A percentile compares a stretch with the other conserved stretches of the same genome.
These are phyloP conservation scores for Tychaedon coryphoeus DNA, from an alignment of 2,113 vertebrate genomes.

Conservation along the genomic window DNA sequence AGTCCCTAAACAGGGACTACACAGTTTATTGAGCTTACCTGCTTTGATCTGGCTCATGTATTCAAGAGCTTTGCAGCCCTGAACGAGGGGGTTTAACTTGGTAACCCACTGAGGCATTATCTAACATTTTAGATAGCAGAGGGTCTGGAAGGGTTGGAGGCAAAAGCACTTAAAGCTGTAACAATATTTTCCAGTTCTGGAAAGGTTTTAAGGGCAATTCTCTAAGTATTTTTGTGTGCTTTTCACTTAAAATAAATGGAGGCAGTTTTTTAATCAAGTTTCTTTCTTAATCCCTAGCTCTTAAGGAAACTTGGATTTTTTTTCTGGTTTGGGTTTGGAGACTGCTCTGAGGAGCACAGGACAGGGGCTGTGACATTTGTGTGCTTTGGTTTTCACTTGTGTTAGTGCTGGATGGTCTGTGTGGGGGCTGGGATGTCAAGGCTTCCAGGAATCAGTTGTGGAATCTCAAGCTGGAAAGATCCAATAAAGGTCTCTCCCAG, in stretches of 20 bases:
- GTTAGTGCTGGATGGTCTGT: rapidly evolving
- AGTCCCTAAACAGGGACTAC: constrained; percentile 22
- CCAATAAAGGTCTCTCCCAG: neutral
- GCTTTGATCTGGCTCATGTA: neutral
- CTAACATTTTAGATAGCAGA: neutral
- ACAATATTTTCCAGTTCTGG: neutral
- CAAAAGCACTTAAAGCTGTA: neutral
- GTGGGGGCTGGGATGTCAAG: neutral
- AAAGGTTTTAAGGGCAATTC: neutral
- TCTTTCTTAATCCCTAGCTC: neutral
- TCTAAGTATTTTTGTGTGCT: neutral
- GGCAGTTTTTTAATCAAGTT: neutral
- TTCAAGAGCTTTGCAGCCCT: constrained; percentile 21
- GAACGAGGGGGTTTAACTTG: neutral
- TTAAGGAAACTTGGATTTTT: neutral
- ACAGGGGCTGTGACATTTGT: neutral
- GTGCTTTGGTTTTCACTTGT: neutral
- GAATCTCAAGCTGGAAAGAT: neutral
- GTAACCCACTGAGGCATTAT: neutral
- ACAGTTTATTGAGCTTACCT: constrained; percentile 26
- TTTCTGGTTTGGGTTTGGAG: neutral
- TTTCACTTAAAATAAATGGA: neutral
- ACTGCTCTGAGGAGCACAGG: neutral
- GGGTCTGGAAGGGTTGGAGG: neutral
- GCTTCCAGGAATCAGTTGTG: neutral